Evolutionary conservation across 2,113 vertebrate species (phyloP), one percentile per base, ranked within the genome.

Genomic region (Australoheros scitulus): DNA sequence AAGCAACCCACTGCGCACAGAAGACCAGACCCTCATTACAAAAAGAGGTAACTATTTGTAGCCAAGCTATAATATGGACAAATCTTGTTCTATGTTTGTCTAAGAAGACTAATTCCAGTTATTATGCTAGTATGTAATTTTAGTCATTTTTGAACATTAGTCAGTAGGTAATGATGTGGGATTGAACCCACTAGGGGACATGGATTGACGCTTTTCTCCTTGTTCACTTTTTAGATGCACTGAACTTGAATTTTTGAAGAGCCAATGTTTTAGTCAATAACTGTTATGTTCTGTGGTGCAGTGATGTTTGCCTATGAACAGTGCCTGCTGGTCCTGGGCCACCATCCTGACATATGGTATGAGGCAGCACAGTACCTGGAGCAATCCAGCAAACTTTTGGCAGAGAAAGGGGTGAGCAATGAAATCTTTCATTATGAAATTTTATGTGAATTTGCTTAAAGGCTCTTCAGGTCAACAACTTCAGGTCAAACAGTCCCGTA

Each of bases 221-320:
- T 0, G 1, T n/a, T 5, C 36, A 59, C 34, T 26, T 7, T 32
- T 36, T 6, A 11, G 59, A 61, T 24, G n/a, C 1, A 6, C 7
- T 59, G 2, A 34, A 38, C 61, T 18, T 38, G 26, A 50, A 13
- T 5, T 52, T 20, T 6, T 47, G n/a, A 63, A 61, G 41, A 22
- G 20, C 1, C 7, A 5, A 14, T 47, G 14, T 47, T 9, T 4
- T 22, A 7, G 36, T 77, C 0, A 41, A 3, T 8, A 59, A 8
- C 13, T 34, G 92, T 94, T 95, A 95, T 70, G 18, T 76, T 77
- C 29, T 88, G 58, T 87, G 60, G 81, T 94, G 70, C 95, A 99
- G 98, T 99, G 82, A 99, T 99, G 98, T 99, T 99, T 96, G 98
- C 98, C 83, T 99, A 98, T 47, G 98, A 99, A 95, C 98, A 99